These are phyloP conservation scores for Reticulitermes speratus DNA, from an alignment of 1,140 invertebrate species.

Conservation along the genomic window DNA sequence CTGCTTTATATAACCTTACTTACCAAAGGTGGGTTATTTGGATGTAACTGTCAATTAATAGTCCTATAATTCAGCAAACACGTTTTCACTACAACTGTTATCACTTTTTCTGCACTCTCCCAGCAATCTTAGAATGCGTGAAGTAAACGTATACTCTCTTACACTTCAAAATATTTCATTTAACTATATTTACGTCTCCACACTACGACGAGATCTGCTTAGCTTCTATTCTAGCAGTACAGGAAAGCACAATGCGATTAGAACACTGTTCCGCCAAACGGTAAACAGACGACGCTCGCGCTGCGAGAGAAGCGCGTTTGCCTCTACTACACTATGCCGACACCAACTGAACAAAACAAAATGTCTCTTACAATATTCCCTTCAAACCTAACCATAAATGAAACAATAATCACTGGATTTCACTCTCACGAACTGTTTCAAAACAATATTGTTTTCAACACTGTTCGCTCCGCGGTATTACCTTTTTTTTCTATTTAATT, in stretches of 20 bases:
- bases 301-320: neutral
- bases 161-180: neutral
- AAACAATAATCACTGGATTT: neutral
- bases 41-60: neutral
- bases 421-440: neutral
- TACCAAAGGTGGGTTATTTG: neutral
- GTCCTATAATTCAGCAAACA: neutral
- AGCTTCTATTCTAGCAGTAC: neutral
- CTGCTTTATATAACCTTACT: neutral
- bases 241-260: neutral
- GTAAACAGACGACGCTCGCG: slow-evolving; percentile 10
- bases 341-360: neutral
- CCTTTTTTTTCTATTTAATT: neutral
- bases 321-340: neutral
- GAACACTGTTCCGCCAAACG: neutral
- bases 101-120: neutral
- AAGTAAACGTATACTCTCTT: neutral
- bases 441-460: neutral
- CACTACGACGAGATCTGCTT: neutral
- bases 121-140: neutral
- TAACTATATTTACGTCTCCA: neutral
- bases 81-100: neutral
- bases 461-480: neutral
- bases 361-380: neutral
- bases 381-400: neutral